Percentiles rank a stretch among this genome's conserved stretches.
These are phyloP conservation scores for Pseudonaja textilis DNA, from an alignment of 2,113 vertebrate species.

Conservation along the genomic window DNA sequence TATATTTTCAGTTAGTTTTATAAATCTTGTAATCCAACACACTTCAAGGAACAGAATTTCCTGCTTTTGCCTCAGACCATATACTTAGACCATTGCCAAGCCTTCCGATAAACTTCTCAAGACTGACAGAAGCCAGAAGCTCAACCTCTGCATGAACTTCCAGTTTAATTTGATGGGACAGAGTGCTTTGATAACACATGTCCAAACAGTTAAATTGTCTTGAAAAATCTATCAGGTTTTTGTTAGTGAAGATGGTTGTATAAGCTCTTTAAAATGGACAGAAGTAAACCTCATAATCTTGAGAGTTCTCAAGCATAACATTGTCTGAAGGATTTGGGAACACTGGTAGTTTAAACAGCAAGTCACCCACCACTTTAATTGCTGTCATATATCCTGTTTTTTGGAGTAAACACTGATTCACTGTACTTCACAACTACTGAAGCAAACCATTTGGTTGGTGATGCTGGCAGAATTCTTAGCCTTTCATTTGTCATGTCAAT, in stretches of 20 bases:
- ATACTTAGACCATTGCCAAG: not conserved
- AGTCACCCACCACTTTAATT: slow-evolving; percentile 58
- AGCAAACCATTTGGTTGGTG: slow-evolving; percentile 45
- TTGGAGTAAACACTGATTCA: slow-evolving; percentile 40
- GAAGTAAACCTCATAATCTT: slow-evolving; percentile 34
- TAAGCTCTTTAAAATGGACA: slow-evolving; percentile 49
- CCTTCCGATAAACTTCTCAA: not conserved
- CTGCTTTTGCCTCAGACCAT: not conserved
- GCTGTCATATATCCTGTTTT: slow-evolving; percentile 43
- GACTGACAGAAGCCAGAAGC: slow-evolving; percentile 29
- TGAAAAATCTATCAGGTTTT: slow-evolving; percentile 40
- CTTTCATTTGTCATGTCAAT: slow-evolving; percentile 28
- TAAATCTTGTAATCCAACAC: not conserved
- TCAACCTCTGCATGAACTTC: slow-evolving; percentile 7
- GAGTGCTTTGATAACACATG: slow-evolving; percentile 32
- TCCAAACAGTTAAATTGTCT: slow-evolving; percentile 48
- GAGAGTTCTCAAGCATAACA: slow-evolving; percentile 30
- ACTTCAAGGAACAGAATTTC: not conserved
- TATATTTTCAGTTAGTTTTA: not conserved
- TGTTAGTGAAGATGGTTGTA: slow-evolving; percentile 41
- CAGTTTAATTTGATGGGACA: slow-evolving; percentile 41
- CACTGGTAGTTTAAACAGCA: slow-evolving; percentile 46
- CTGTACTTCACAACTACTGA: slow-evolving; percentile 35
- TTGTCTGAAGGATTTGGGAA: slow-evolving; percentile 58
- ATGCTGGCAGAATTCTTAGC: slow-evolving; percentile 37